These are phyloP conservation scores for Drosophila affinis DNA, from an alignment of 2,888 invertebrate species.

Conservation along the genomic window DNA sequence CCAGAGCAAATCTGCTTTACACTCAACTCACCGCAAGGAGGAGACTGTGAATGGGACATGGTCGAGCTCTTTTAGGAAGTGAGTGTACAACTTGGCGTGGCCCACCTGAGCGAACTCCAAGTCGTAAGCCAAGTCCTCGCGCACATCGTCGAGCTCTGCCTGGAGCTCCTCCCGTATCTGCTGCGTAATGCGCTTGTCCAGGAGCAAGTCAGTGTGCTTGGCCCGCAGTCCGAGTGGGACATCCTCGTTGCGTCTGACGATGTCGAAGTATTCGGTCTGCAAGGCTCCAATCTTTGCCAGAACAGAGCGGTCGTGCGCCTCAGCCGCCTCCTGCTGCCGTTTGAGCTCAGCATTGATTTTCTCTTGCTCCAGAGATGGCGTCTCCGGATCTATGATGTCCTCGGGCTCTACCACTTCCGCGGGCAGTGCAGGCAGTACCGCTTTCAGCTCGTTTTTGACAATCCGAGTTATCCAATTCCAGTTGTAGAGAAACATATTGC, in stretches of 20 bases:
- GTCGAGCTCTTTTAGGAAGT: slow-evolving; percentile 88
- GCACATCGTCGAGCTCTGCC: slow-evolving; percentile 87
- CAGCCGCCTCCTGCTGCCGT: slow-evolving; percentile 78
- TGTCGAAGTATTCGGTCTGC: slow-evolving; percentile 86
- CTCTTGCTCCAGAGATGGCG: slow-evolving; percentile 86
- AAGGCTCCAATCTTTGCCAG: slow-evolving; percentile 85
- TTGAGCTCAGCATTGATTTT: slow-evolving; percentile 87
- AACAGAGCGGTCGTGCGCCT: slow-evolving; percentile 87
- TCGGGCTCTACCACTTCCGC: slow-evolving; percentile 6
- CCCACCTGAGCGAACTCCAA: slow-evolving; percentile 88
- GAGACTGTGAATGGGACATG: slow-evolving; percentile 87
- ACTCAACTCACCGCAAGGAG: slow-evolving; percentile 85
- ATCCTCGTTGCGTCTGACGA: slow-evolving; percentile 85
- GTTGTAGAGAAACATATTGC: slow-evolving; percentile 89
- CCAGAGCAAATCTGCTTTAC: not conserved
- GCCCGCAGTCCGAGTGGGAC: slow-evolving; percentile 87
- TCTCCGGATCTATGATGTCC: slow-evolving; percentile 78
- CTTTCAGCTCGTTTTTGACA: not conserved
- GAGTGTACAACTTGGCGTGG: slow-evolving; percentile 86
- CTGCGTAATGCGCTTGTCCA: slow-evolving; percentile 88
- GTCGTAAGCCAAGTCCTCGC: slow-evolving; percentile 88
- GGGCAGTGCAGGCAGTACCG: slow-evolving; percentile 36
- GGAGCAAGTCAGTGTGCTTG: slow-evolving; percentile 86
- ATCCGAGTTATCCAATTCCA: slow-evolving; percentile 83
- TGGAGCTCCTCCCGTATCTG: slow-evolving; percentile 87